phyloP scores from a whole-genome alignment of 2,113 vertebrate genomes.

The Clarias magur region DNA sequence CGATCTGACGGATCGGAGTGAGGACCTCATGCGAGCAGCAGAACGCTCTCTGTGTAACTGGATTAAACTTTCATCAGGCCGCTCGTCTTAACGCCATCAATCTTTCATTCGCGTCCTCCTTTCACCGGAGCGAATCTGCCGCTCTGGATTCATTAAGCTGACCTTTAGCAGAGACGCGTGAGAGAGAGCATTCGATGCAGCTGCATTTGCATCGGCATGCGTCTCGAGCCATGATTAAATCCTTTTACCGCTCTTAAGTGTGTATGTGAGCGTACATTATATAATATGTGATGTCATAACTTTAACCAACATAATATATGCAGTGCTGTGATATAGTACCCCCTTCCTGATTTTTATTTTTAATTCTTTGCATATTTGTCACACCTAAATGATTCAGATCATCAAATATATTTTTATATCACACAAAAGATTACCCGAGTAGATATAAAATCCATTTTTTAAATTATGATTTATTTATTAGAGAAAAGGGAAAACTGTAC shows the following conservation, averaged over 20 bases:
- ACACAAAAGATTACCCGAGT: too few species aligned
- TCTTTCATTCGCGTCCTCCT: conserved; percentile 72
- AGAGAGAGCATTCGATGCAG: not conserved
- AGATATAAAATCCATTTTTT: too few species aligned
- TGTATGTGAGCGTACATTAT: not conserved
- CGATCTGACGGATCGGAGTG: not conserved
- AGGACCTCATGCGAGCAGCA: conserved; percentile 10
- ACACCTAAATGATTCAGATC: too few species aligned
- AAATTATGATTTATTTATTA: too few species aligned
- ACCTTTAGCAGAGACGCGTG: conserved; percentile 55
- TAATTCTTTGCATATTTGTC: too few species aligned
- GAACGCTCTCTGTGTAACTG: conserved; percentile 53
- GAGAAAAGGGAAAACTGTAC: too few species aligned
- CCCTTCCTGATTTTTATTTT: too few species aligned
- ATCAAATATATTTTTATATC: too few species aligned
- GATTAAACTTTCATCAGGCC: conserved; percentile 79
- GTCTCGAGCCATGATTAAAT: conserved; percentile 9
- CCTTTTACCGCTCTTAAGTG: not conserved
- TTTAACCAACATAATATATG: too few species aligned
- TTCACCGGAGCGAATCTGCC: conserved; percentile 50
- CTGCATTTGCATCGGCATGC: not conserved
- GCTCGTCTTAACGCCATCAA: conserved; percentile 75
- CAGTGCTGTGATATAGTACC: too few species aligned
- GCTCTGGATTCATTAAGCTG: conserved; percentile 63
- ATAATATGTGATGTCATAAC: too few species aligned